A percentile compares a stretch with the other conserved stretches of the same genome.
Evolutionary conservation across 2,797 vertebrate genomes (phyloP).

Genomic region (Peromyscus eremicus): DNA sequence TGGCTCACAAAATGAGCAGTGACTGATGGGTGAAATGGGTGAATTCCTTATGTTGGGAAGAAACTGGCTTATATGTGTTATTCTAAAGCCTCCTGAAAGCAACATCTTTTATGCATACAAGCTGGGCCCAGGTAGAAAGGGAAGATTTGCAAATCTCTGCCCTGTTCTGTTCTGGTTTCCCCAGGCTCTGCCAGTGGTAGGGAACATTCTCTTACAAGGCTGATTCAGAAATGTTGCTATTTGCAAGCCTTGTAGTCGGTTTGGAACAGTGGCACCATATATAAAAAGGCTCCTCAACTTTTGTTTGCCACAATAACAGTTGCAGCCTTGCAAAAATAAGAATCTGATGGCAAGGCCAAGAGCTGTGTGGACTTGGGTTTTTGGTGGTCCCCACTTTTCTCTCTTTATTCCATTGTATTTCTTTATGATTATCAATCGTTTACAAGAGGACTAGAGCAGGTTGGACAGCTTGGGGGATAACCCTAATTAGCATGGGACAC

Average conservation of each 20-base stretch:
- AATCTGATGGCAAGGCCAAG: slow-evolving; percentile 21
- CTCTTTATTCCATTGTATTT: slow-evolving; percentile 10
- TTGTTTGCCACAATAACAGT: background rate
- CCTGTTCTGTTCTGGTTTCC: background rate
- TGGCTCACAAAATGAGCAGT: background rate
- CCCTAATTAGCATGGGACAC: background rate
- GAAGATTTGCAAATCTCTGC: background rate
- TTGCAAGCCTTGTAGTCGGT: background rate
- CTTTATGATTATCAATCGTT: background rate
- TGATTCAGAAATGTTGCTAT: background rate
- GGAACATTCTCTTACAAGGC: background rate
- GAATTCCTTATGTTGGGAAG: background rate
- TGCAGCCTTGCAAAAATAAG: background rate
- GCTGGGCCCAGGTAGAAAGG: background rate
- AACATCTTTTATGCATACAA: background rate
- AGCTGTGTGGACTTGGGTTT: background rate
- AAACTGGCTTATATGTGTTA: background rate
- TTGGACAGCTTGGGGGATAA: slow-evolving; percentile 13
- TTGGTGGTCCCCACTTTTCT: background rate
- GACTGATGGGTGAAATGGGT: background rate
- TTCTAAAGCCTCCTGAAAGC: background rate
- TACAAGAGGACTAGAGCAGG: background rate
- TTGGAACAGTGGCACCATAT: slow-evolving; percentile 4
- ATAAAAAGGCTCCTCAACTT: slow-evolving; percentile 7
- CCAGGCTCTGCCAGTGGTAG: background rate